phyloP scores from a whole-genome alignment of 35 echinoderm and acorn worm species.

The Anneissia japonica region DNA sequence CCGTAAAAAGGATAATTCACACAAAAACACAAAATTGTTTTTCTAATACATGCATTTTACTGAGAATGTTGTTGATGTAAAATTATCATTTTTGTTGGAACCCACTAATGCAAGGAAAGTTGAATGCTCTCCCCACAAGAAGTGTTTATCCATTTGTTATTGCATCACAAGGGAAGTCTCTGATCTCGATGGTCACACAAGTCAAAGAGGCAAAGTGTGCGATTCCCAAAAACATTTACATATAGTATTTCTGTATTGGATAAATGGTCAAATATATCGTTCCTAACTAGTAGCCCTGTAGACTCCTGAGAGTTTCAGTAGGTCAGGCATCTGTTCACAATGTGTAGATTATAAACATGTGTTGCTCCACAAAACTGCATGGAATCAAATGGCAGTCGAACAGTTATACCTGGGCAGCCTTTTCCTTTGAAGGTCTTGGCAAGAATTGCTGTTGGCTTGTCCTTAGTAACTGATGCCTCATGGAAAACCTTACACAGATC shows the following conservation, averaged over 20 bases:
- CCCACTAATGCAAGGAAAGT: too few relatives aligned
- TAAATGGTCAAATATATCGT: not conserved
- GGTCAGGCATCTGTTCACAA: not conserved
- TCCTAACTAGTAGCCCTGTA: not conserved
- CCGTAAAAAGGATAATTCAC: too few relatives aligned
- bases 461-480: constrained; percentile 60
- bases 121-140: too few relatives aligned
- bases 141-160: not conserved
- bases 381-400: too few relatives aligned
- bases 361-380: not conserved
- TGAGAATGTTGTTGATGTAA: too few relatives aligned
- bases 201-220: not conserved
- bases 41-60: too few relatives aligned
- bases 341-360: not conserved
- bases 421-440: constrained; percentile 97
- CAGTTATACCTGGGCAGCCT: constrained; percentile 71
- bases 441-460: constrained; percentile 75
- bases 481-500: constrained; percentile 66
- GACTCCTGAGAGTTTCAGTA: not conserved
- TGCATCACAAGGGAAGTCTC: not conserved
- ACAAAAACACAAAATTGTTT: too few relatives aligned
- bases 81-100: too few relatives aligned
- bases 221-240: too few relatives aligned
- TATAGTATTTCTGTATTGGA: too few relatives aligned
- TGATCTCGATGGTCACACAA: not conserved